Conservation (phyloP, 2,888 invertebrate species). For the Tholera decimalis region DNA sequence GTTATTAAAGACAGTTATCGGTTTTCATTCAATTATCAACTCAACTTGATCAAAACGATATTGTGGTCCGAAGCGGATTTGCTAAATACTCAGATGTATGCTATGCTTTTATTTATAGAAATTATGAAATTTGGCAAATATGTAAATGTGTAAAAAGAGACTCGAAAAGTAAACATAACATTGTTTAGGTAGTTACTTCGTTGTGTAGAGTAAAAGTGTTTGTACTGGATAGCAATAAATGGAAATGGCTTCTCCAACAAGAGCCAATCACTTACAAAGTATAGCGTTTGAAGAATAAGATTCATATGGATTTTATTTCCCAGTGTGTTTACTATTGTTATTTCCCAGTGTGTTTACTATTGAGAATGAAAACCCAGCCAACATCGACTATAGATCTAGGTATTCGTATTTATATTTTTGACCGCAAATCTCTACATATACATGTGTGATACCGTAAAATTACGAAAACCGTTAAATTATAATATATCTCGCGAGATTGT, state of each 20-base stretch:
- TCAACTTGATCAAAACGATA: conserved; percentile 18
- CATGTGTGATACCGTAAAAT: too few relatives aligned
- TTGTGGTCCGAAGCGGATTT: conserved; percentile 22
- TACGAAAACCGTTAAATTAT: too few relatives aligned
- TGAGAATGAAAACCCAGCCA: too few relatives aligned
- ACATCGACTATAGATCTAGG: too few relatives aligned
- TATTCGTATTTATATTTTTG: too few relatives aligned
- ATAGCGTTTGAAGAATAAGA: background rate
- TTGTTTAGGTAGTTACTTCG: too few relatives aligned
- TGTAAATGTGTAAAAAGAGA: background rate
- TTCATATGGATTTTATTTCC: background rate
- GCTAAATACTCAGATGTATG: background rate
- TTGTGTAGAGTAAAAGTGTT: background rate
- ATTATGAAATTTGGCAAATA: too few relatives aligned
- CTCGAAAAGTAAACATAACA: background rate
- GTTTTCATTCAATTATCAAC: conserved; percentile 42
- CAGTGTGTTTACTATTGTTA: too few relatives aligned
- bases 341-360: too few relatives aligned
- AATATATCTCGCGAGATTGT: too few relatives aligned
- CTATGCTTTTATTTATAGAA: background rate
- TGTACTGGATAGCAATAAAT: background rate
- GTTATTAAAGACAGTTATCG: conserved; percentile 6
- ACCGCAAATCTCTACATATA: too few relatives aligned
- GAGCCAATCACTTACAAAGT: background rate
- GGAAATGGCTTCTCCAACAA: background rate